These are phyloP conservation scores for Drosophila differens DNA, from an alignment of 2,888 invertebrate species.

Conservation along the genomic window DNA sequence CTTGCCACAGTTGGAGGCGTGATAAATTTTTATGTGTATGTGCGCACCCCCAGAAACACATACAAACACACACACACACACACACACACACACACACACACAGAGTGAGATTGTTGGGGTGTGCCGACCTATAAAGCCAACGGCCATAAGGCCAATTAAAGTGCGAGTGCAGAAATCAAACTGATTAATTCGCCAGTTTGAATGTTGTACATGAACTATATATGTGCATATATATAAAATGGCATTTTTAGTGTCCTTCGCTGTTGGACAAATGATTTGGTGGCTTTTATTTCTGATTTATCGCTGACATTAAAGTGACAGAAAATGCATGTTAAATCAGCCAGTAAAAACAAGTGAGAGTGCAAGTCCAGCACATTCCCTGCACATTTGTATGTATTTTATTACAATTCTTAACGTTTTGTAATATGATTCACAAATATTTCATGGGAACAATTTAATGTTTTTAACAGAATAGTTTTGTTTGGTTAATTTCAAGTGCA, in stretches of 20 bases:
- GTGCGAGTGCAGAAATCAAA: conserved; percentile 50
- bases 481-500: not conserved
- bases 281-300: conserved; percentile 26
- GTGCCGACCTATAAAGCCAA: conserved; percentile 19
- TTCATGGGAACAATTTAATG: not conserved
- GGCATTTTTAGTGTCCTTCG: conserved; percentile 11
- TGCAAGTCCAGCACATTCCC: not conserved
- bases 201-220: not conserved
- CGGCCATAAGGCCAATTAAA: conserved; percentile 42
- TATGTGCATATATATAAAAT: conserved; percentile 8
- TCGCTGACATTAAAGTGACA: conserved; percentile 7
- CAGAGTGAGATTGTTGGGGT: conserved; percentile 27
- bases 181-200: conserved; percentile 51
- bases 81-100: not conserved
- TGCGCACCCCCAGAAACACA: conserved; percentile 6
- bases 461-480: not conserved
- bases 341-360: not conserved
- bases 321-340: not conserved
- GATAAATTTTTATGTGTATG: conserved; percentile 66
- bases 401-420: not conserved
- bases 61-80: not conserved
- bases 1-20: conserved; percentile 44
- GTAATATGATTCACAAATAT: not conserved
- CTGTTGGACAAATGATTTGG: conserved; percentile 1
- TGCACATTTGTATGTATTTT: not conserved